Percentiles rank a stretch among this genome's conserved stretches.
phyloP scores from a whole-genome alignment of 2,888 invertebrate species.

The Troglohyphantes excavatus region DNA sequence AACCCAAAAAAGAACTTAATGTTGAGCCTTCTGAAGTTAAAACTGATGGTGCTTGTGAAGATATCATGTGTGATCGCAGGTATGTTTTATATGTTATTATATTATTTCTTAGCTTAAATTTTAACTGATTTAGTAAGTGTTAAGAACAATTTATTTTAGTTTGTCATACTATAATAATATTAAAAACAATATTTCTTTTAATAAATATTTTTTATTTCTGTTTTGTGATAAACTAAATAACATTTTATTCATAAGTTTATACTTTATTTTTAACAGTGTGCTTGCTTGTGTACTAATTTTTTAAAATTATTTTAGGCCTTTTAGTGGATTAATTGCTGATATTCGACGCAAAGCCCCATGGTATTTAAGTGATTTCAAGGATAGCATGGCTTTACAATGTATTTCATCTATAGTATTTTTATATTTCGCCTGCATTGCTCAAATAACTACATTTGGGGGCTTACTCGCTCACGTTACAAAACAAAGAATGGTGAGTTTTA shows the following conservation, averaged over 20 bases:
- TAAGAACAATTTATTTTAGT: too few relatives aligned
- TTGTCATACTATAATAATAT: too few relatives aligned
- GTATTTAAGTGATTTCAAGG: conserved; percentile 83
- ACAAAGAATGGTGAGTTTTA: conserved; percentile 83
- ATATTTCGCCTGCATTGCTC: conserved; percentile 84
- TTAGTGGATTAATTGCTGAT: conserved; percentile 84
- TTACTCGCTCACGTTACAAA: conserved; percentile 84
- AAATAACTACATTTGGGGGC: conserved; percentile 85
- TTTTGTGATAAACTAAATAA: too few relatives aligned
- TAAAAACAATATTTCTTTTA: too few relatives aligned
- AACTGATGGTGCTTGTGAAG: conserved; percentile 91
- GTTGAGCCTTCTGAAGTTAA: conserved; percentile 91
- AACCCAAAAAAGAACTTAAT: conserved; percentile 88
- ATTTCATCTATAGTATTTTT: conserved; percentile 84
- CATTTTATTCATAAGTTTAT: too few relatives aligned
- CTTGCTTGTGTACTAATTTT: background rate
- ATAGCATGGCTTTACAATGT: conserved; percentile 84
- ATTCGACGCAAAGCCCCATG: conserved; percentile 84
- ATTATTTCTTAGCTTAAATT: too few relatives aligned
- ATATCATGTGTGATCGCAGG: conserved; percentile 90
- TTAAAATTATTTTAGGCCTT: conserved; percentile 46
- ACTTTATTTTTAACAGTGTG: background rate
- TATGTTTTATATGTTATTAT: conserved; percentile 80
- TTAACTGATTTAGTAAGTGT: too few relatives aligned
- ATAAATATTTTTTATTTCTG: too few relatives aligned